Conservation (phyloP, 2,888 invertebrate species). For the Branchellion lobata region DNA sequence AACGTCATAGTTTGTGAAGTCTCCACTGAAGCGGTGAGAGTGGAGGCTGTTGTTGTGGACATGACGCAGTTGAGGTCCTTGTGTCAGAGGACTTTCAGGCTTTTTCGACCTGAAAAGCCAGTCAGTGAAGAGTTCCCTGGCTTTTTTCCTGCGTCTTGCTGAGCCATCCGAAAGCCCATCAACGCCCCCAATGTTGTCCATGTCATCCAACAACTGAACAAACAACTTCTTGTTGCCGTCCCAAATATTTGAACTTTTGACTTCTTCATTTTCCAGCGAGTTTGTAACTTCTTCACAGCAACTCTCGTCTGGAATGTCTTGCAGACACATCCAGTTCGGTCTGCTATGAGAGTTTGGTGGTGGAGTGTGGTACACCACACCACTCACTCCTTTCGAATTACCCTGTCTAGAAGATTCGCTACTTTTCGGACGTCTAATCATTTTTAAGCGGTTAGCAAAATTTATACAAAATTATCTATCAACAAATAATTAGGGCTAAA, state of each 20-base stretch:
- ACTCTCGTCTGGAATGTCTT: conserved; percentile 38
- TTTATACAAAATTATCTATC: neutral
- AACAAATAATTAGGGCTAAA: too few relatives aligned
- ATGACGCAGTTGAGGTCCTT: neutral
- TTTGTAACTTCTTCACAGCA: neutral
- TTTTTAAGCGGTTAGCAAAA: neutral
- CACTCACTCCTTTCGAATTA: neutral
- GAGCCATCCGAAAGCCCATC: conserved; percentile 45
- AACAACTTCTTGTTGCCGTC: conserved; percentile 50
- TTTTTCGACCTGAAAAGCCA: conserved; percentile 50
- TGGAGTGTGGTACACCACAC: conserved; percentile 1
- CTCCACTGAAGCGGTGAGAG: conserved; percentile 37
- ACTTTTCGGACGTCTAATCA: conserved; percentile 5
- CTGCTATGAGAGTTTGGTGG: conserved; percentile 16
- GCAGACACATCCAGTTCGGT: conserved; percentile 39
- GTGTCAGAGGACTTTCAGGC: conserved; percentile 26
- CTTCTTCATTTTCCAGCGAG: neutral
- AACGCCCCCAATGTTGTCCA: conserved; percentile 50
- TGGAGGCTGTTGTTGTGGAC: neutral
- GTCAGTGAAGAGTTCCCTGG: conserved; percentile 51
- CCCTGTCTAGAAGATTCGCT: neutral
- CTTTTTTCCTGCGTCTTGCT: conserved; percentile 47
- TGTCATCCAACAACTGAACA: conserved; percentile 51
- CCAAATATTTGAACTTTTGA: conserved; percentile 3
- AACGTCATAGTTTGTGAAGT: conserved; percentile 41